These are phyloP conservation scores for Electrona antarctica DNA, from an alignment of 2,113 vertebrate genomes.

Conservation along the genomic window DNA sequence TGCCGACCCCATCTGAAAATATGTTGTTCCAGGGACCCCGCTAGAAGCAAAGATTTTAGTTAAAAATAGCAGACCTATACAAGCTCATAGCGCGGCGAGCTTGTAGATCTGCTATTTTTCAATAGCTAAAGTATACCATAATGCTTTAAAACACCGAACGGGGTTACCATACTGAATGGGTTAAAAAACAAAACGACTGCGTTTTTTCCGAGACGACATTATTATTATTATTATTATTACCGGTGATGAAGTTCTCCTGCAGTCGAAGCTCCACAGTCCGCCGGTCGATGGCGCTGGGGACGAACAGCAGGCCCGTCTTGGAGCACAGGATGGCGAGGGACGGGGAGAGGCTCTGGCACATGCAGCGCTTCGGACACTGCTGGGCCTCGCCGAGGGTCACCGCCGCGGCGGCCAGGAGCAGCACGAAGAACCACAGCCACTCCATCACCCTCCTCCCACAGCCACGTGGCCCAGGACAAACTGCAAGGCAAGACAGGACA, in stretches of 20 bases:
- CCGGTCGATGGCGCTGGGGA: conserved; percentile 89
- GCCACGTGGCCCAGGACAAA: conserved; percentile 43
- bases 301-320: conserved; percentile 93
- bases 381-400: conserved; percentile 75
- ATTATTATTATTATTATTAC: conserved; percentile 24
- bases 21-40: too few relatives aligned
- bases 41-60: too few relatives aligned
- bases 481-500: conserved; percentile 61
- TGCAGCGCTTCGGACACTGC: conserved; percentile 91
- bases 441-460: conserved; percentile 82
- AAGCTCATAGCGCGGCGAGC: too few relatives aligned
- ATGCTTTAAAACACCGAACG: too few relatives aligned
- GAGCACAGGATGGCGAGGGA: conserved; percentile 94
- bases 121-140: too few relatives aligned
- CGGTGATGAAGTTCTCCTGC: conserved; percentile 94
- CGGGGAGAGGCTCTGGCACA: conserved; percentile 90
- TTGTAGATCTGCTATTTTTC: too few relatives aligned
- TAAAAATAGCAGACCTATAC: too few relatives aligned
- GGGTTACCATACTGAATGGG: too few relatives aligned
- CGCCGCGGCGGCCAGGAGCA: conserved; percentile 75
- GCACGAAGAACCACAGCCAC: conserved; percentile 79
- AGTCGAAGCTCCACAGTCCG: conserved; percentile 91
- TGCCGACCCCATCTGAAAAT: too few relatives aligned
- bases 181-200: too few relatives aligned
- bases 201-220: too few relatives aligned